Evolutionary conservation across 64 coral and sea anemone species (phyloP), one percentile per base, ranked within the genome.

Genomic region (Actinia equina): DNA sequence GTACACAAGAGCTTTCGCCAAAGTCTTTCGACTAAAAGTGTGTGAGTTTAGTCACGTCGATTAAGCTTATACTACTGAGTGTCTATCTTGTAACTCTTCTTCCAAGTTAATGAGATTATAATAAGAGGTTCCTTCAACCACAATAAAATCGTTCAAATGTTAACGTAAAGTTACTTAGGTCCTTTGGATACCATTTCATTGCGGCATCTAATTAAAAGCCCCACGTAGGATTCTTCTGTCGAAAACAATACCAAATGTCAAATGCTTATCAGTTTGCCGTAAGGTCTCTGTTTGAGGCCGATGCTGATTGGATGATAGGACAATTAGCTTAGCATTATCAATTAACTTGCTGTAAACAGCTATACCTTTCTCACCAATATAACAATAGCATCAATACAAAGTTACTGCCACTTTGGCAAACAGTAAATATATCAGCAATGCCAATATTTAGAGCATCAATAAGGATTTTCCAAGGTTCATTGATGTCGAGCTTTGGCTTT

Each of bases 1-100:
- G 83, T 85, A 85, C 83, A 85, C 83, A 85, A 81, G 44, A 19
- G 78, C 69, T 11, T 74, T 74, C 69, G 69, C 69, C 69, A 74
- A 74, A 27, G 13, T 65, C 69, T 26, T 74, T 11, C 8, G 11
- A 74, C 7, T 74, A 5, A 74, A 41, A 30, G 69, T 74, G 69
- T 74, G 10, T 26, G 10, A 74, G 69, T 74, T 41, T n/a, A 37
- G 27, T 74, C 26, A 13, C n/a, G n/a, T 74, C 27, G 2, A 74
- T 11, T 41, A 12, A 30, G 37, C 55, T 26, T 5, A 27, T 26
- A 13, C n/a, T n/a, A n/a, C 30, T 37, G 30, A 27, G n/a, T 74
- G 69, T 26, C 69, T 74, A 74, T 41, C 69, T 74, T 17, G 69
- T 42, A 26, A 74, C 69, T 74, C 23, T 26, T 30, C 12, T 1